phyloP scores from a whole-genome alignment of 2,888 invertebrate genomes.

The Phyllotreta cruciferae region DNA sequence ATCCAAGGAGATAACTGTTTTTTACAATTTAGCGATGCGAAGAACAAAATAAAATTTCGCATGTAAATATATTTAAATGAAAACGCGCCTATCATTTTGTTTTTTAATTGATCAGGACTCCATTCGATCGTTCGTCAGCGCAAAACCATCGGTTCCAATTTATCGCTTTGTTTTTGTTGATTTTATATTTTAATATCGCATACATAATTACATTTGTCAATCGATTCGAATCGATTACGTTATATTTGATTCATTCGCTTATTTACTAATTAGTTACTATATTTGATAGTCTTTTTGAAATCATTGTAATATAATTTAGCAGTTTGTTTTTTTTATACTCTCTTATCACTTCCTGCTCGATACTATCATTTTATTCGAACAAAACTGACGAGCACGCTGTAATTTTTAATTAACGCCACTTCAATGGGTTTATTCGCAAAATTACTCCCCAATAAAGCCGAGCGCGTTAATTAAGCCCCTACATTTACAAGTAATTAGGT shows the following conservation, averaged over 20 bases:
- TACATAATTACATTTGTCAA: conserved; percentile 7
- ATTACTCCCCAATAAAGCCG: too few relatives aligned
- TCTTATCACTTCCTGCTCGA: too few relatives aligned
- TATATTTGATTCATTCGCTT: not conserved
- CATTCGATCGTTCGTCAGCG: conserved; percentile 16
- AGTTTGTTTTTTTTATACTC: too few relatives aligned
- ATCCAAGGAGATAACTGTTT: not conserved
- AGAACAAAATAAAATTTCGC: conserved; percentile 5
- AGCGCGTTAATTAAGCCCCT: too few relatives aligned
- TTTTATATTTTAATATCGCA: conserved; percentile 13
- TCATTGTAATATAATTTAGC: too few relatives aligned
- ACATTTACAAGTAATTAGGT: too few relatives aligned
- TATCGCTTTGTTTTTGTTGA: conserved; percentile 28
- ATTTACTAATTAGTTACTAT: too few relatives aligned
- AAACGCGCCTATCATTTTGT: conserved; percentile 21
- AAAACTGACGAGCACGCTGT: too few relatives aligned
- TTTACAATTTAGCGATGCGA: conserved; percentile 4
- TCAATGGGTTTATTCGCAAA: too few relatives aligned
- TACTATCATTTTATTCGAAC: too few relatives aligned
- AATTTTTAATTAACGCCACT: too few relatives aligned
- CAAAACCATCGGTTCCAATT: conserved; percentile 20
- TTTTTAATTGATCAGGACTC: conserved; percentile 20
- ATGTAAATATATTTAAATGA: conserved; percentile 23
- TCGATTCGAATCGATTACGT: conserved; percentile 2
- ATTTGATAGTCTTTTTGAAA: too few relatives aligned